phyloP scores from a whole-genome alignment of 2,888 invertebrate genomes.

The Tribolium freemani region DNA sequence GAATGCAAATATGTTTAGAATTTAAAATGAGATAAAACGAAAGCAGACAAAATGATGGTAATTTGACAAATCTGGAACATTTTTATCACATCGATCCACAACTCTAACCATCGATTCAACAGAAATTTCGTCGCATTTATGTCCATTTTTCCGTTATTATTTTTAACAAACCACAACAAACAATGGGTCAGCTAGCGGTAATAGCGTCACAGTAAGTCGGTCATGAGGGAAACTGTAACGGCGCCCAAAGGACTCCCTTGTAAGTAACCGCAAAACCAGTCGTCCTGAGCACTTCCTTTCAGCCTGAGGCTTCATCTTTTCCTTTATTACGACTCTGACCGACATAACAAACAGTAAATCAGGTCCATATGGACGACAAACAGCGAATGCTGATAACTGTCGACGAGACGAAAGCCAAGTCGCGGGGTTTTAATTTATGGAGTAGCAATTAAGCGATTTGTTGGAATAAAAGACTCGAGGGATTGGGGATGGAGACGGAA shows the following conservation, averaged over 20 bases:
- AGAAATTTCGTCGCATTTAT: background rate
- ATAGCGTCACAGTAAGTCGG: constrained; percentile 8
- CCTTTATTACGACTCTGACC: constrained; percentile 15
- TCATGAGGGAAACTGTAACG: constrained; percentile 11
- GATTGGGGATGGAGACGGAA: no score
- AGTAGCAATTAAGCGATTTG: background rate
- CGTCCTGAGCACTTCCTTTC: constrained; percentile 19
- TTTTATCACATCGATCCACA: no score
- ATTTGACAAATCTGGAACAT: no score
- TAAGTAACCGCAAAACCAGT: constrained; percentile 32
- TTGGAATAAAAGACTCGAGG: background rate
- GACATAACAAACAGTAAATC: background rate
- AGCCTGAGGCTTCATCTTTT: constrained; percentile 9
- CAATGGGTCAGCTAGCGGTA: constrained; percentile 5
- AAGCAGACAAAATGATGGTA: no score
- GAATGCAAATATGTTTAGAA: no score
- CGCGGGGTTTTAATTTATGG: background rate
- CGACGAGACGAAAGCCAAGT: background rate
- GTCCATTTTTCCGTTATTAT: constrained; percentile 1
- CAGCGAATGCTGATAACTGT: background rate
- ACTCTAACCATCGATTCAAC: no score
- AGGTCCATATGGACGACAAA: background rate
- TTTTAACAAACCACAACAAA: constrained; percentile 28
- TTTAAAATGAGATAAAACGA: no score
- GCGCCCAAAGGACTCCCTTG: constrained; percentile 27